phyloP scores from a whole-genome alignment of 2,113 vertebrate genomes.

The Electrona antarctica region DNA sequence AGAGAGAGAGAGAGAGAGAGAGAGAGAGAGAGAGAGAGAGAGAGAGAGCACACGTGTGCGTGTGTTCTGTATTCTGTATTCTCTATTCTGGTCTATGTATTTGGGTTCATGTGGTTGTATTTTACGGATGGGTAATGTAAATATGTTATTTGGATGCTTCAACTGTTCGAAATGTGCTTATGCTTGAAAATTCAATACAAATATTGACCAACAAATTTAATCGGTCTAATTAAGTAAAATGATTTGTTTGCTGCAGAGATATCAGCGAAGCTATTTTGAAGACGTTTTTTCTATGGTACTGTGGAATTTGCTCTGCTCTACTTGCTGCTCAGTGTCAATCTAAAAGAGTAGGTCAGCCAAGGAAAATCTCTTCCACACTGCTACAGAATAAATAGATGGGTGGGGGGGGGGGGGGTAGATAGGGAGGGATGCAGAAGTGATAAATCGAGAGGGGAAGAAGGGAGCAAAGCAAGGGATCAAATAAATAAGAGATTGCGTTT shows the following conservation, averaged over 20 bases:
- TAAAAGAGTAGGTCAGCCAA: conserved; percentile 24
- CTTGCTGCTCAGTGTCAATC: conserved; percentile 12
- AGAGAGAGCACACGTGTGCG: too few species aligned
- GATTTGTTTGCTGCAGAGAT: conserved; percentile 22
- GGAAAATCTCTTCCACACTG: conserved; percentile 34
- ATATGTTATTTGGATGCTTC: too few species aligned
- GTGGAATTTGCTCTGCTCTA: conserved; percentile 13
- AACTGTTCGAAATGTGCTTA: too few species aligned
- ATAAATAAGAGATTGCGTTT: conserved; percentile 4
- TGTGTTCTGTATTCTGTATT: too few species aligned
- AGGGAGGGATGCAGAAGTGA: conserved; percentile 15
- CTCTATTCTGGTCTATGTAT: too few species aligned
- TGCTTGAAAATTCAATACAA: too few species aligned
- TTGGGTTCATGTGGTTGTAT: too few species aligned
- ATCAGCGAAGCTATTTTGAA: conserved; percentile 19
- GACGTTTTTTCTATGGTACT: conserved; percentile 9
- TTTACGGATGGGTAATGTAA: too few species aligned
- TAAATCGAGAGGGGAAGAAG: conserved; percentile 14
- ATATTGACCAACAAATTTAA: too few species aligned
- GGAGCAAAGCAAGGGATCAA: not conserved
- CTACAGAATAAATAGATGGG: conserved; percentile 17
- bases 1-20: too few species aligned
- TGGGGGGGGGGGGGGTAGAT: not conserved
- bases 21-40: too few species aligned
- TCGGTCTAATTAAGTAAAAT: conserved; percentile 11